Base-by-base conservation (phyloP, 2,113 vertebrate genomes). In the Laticauda colubrina region DNA sequence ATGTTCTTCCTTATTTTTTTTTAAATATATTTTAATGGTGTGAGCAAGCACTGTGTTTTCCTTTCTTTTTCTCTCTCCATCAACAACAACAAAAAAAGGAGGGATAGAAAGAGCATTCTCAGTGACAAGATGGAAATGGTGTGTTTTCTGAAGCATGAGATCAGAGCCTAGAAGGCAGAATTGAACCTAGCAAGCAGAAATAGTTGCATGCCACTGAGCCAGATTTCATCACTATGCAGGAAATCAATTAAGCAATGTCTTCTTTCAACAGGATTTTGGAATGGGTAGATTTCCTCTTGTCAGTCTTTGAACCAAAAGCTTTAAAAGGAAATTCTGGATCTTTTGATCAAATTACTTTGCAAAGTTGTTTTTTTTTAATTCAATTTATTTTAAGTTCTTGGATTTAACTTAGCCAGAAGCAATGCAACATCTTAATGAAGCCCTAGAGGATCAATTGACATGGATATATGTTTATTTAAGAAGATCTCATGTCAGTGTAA, bases 151-250 rank as follows among this genome's bases (percentile, higher is more conserved):
- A 97, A 96, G 97, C 91, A 56, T 90, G 93, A 87, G 90, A 15
- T 85, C 94, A 94, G 56, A 85, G 94, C 61, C 98, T 93, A 2
- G 96, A 96, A 98, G 98, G 97, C 98, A 97, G 96, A 98, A 97
- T 96, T 96, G 93, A 95, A 95, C 94, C 95, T 39, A 91, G 24
- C 1, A 88, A 94, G 96, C 95, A 97, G 95, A 97, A 98, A 96
- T 97, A 98, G 98, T 98, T 98, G 98, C 97, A 97, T 98, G 95
- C 96, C 97, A 98, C 98, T 96, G 98, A 98, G 98, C 98, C 96
- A 98, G 96, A 97, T 97, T 57, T 87, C 86, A 85, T 89, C 87
- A 94, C 29, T 45, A 91, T 48, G 86, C 94, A 90, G 64, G 92
- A 93, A 95, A 11, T 81, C 95, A 90, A 94, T 39, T 91, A 92